Percentiles rank a stretch among this genome's conserved stretches.
These are phyloP conservation scores for Sterna hirundo DNA, from an alignment of 2,113 vertebrate species.

Conservation along the genomic window DNA sequence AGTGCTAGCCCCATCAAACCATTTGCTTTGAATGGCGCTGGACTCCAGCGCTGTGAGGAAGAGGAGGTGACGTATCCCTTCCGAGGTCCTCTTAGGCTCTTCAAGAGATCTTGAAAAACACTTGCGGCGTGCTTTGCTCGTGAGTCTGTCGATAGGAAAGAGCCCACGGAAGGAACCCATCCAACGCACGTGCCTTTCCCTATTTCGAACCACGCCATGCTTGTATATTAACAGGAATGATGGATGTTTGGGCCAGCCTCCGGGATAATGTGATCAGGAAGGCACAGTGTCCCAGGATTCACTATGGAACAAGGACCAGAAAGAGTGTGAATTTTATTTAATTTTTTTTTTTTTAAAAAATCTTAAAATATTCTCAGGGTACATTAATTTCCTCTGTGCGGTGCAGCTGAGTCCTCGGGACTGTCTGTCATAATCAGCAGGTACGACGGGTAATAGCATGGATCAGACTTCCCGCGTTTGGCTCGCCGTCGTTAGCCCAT, in stretches of 20 bases:
- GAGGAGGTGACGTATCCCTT: background rate
- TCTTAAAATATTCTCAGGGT: background rate
- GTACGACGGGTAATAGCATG: background rate
- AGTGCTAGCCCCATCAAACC: background rate
- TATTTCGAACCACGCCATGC: fast-evolving
- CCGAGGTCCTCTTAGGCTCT: background rate
- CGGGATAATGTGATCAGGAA: background rate
- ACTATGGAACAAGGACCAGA: background rate
- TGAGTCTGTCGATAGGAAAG: background rate
- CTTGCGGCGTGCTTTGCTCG: fast-evolving
- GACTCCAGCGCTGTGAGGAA: background rate
- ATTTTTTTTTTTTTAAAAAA: too few relatives aligned
- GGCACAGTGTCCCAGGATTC: background rate
- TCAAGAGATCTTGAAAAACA: background rate
- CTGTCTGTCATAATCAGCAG: background rate
- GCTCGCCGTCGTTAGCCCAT: fast-evolving
- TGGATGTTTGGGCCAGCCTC: background rate
- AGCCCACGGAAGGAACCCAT: background rate
- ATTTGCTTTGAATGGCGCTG: background rate
- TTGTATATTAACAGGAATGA: fast-evolving
- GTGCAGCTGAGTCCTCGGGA: background rate
- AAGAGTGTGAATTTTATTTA: fast-evolving
- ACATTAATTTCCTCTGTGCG: background rate
- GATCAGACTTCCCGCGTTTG: background rate
- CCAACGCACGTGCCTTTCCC: background rate